Evolutionary conservation across 2,888 invertebrate species (phyloP).

Genomic region (Encarsia formosa): DNA sequence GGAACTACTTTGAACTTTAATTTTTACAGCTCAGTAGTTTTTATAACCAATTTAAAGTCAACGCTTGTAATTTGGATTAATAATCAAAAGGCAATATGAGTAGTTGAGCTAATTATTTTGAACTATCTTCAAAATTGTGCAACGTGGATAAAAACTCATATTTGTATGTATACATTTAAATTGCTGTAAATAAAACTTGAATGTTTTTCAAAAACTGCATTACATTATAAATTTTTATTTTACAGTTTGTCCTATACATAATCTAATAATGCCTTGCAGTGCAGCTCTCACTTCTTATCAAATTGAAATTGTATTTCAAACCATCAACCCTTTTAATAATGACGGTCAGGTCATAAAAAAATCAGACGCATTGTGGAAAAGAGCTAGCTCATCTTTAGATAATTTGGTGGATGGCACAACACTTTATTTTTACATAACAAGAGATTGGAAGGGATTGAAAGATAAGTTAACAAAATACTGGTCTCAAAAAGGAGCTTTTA

Average conservation of each 20-base stretch:
- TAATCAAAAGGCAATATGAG: too few relatives aligned
- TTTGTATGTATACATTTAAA: background rate
- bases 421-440: background rate
- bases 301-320: background rate
- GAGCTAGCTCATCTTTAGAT: background rate
- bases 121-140: too few relatives aligned
- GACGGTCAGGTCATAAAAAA: background rate
- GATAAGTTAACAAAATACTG: background rate
- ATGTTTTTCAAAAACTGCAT: too few relatives aligned
- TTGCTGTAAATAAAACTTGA: too few relatives aligned
- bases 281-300: background rate
- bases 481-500: background rate
- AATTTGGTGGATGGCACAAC: background rate
- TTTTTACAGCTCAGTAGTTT: background rate
- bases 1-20: too few relatives aligned
- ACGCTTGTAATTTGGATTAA: too few relatives aligned
- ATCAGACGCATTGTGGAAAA: background rate
- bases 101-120: too few relatives aligned
- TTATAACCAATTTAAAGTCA: too few relatives aligned
- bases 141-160: too few relatives aligned
- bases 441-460: background rate
- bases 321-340: background rate
- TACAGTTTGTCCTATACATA: too few relatives aligned
- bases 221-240: too few relatives aligned
- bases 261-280: background rate